These are phyloP conservation scores for Pachypeltis micranthus DNA, from an alignment of 1,140 invertebrate genomes.

Conservation along the genomic window DNA sequence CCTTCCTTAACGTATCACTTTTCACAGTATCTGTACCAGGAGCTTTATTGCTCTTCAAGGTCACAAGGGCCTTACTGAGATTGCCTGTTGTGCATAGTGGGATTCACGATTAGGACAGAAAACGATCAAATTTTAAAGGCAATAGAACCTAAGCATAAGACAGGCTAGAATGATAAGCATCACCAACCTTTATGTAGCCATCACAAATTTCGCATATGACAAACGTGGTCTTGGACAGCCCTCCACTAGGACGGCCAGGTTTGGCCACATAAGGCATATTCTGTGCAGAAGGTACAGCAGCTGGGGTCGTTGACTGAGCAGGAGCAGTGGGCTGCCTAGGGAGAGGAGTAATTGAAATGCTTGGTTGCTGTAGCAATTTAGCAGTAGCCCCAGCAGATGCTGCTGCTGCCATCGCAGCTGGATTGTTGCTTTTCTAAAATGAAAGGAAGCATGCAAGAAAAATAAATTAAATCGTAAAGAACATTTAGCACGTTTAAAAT, in stretches of 20 bases:
- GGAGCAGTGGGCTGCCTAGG: slow-evolving; percentile 40
- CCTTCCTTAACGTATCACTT: no score
- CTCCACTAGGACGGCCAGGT: slow-evolving; percentile 33
- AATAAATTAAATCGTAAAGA: neutral
- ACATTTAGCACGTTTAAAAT: neutral
- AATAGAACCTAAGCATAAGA: neutral
- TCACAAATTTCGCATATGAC: slow-evolving; percentile 93
- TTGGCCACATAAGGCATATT: slow-evolving; percentile 31
- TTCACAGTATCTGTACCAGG: no score
- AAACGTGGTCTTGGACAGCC: slow-evolving; percentile 58
- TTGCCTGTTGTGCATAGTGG: no score
- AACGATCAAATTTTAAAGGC: no score
- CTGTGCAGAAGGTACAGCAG: slow-evolving; percentile 32
- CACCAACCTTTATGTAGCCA: slow-evolving; percentile 81
- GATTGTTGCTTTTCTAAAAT: slow-evolving; percentile 8
- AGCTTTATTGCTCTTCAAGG: no score
- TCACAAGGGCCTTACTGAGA: no score
- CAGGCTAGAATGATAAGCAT: neutral
- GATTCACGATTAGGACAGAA: no score
- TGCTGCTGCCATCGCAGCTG: neutral
- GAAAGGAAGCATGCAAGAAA: neutral
- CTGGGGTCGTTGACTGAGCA: slow-evolving; percentile 24
- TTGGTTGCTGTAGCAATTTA: slow-evolving; percentile 58
- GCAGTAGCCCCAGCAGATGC: slow-evolving; percentile 21
- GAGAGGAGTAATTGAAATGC: slow-evolving; percentile 82